Conservation (phyloP, 1,140 invertebrate species). For the Ips nitidus region DNA sequence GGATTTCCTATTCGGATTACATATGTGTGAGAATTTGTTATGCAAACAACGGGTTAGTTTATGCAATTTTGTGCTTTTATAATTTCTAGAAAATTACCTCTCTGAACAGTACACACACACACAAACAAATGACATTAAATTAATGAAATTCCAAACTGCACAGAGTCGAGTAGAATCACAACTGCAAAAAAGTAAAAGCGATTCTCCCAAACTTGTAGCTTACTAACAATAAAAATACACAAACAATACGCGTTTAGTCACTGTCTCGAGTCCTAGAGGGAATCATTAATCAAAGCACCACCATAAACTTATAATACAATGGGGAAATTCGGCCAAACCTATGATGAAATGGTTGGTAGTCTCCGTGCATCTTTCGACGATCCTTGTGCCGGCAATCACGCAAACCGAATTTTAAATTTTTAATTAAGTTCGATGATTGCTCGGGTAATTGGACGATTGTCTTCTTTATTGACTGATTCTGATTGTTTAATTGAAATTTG, state of each 20-base stretch:
- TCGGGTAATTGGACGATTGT: no score
- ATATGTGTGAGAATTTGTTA: not conserved
- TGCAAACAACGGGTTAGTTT: not conserved
- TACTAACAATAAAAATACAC: constrained; percentile 8
- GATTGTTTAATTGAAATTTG: no score
- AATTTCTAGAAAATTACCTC: no score
- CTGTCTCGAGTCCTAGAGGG: not conserved
- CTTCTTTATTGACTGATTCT: no score
- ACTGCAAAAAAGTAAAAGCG: not conserved
- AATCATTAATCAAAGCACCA: constrained; percentile 9
- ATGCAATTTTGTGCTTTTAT: not conserved
- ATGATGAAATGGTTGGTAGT: constrained; percentile 1
- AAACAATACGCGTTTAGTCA: constrained; percentile 14
- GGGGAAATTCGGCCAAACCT: not conserved
- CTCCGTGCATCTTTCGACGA: not conserved
- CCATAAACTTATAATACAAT: not conserved
- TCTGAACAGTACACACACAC: no score
- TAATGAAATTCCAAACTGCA: no score
- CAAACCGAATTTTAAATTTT: no score
- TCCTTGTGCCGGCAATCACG: not conserved
- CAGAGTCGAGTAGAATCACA: no score
- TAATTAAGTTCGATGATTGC: no score
- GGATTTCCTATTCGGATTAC: not conserved
- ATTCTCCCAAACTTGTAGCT: constrained; percentile 7
- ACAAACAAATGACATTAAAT: no score